A percentile compares a stretch with the other conserved stretches of the same genome.
phyloP scores from a whole-genome alignment of 2,797 vertebrate species.

The Sylvilagus floridanus region DNA sequence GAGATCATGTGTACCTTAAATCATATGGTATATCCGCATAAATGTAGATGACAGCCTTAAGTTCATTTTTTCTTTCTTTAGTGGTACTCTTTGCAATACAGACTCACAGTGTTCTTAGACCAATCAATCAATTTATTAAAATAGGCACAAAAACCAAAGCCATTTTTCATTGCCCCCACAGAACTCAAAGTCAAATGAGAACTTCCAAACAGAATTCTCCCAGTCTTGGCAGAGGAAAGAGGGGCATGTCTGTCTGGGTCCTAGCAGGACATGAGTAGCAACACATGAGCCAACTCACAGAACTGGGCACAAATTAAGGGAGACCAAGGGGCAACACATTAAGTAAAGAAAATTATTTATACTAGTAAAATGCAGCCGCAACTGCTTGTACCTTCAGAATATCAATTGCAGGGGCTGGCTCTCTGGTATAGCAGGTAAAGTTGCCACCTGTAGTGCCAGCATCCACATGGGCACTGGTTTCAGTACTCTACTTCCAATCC shows the following conservation, averaged over 20 bases:
- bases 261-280: not conserved
- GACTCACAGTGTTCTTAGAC: not conserved
- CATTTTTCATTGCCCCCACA: not conserved
- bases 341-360: conserved; percentile 76
- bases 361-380: conserved; percentile 79
- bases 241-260: not conserved
- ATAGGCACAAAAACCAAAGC: conserved; percentile 39
- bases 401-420: not conserved
- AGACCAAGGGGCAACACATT: conserved; percentile 23
- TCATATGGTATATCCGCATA: not conserved
- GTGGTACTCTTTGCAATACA: conserved; percentile 35
- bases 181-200: conserved; percentile 56
- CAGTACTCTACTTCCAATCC: too few species aligned
- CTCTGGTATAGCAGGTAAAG: too few species aligned
- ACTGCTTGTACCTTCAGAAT: conserved; percentile 83
- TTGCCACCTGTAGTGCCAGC: too few species aligned
- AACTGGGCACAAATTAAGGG: not conserved
- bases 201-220: not conserved
- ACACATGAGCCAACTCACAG: conserved; percentile 8
- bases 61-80: conserved; percentile 39
- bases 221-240: not conserved
- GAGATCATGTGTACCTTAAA: not conserved
- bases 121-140: conserved; percentile 56
- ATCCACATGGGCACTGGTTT: too few species aligned
- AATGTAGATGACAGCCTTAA: conserved; percentile 23